phyloP scores from a whole-genome alignment of 35 echinoderm and acorn worm species.

The Ptychodera flava region DNA sequence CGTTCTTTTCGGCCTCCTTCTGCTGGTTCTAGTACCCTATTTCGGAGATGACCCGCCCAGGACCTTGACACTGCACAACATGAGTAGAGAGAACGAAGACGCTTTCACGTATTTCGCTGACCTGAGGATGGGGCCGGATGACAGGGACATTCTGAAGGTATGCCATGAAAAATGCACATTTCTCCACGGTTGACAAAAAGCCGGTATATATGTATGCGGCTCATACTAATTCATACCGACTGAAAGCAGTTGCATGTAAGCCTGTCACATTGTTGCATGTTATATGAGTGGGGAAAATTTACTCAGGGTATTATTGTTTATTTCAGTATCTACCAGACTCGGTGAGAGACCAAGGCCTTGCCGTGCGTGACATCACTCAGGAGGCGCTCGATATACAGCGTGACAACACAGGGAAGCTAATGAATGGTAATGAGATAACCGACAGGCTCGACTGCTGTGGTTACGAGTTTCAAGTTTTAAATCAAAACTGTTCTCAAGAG shows the following conservation, averaged over 20 bases:
- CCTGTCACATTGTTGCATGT: no score
- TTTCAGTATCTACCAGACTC: conserved; percentile 41
- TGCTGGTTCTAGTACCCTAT: conserved; percentile 40
- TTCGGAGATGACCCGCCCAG: conserved; percentile 43
- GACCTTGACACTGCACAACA: conserved; percentile 48
- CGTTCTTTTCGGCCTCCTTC: conserved; percentile 62
- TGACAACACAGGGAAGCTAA: conserved; percentile 39
- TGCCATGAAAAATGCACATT: background rate
- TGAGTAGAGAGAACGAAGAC: conserved; percentile 11
- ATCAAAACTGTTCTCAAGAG: conserved; percentile 40
- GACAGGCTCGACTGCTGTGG: conserved; percentile 46
- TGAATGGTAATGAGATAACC: conserved; percentile 26
- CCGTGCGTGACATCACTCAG: conserved; percentile 30
- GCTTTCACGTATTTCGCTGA: conserved; percentile 57
- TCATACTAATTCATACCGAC: no score
- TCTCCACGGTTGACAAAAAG: no score
- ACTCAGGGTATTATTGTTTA: no score
- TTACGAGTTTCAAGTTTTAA: conserved; percentile 60
- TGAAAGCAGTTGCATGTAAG: no score
- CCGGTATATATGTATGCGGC: no score
- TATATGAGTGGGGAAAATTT: no score
- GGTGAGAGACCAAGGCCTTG: conserved; percentile 9
- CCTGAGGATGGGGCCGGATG: conserved; percentile 17
- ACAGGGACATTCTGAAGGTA: conserved; percentile 47
- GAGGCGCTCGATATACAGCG: conserved; percentile 7